Percentiles rank a stretch among this genome's conserved stretches.
These are phyloP conservation scores for Zaprionus africanus DNA, from an alignment of 1,140 invertebrate species.

Conservation along the genomic window DNA sequence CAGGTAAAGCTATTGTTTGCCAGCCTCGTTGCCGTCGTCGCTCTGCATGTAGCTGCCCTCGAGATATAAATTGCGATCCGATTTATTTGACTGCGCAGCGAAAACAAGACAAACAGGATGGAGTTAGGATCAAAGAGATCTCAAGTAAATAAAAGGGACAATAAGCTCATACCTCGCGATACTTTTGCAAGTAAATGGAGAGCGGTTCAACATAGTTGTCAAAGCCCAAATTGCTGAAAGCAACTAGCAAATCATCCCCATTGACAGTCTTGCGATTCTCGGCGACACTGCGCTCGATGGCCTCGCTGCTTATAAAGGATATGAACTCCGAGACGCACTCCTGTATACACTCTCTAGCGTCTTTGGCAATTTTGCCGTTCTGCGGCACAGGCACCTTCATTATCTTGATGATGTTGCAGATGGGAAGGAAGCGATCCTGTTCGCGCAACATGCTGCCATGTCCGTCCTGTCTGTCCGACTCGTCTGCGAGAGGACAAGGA, in stretches of 20 bases:
- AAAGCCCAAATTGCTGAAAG: constrained; percentile 98
- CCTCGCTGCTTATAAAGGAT: constrained; percentile 99
- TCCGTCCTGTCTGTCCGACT: constrained; percentile 74
- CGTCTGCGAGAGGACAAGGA: constrained; percentile 45
- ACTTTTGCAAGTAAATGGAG: constrained; percentile 98
- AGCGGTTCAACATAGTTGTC: constrained; percentile 99
- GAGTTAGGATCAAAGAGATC: not conserved
- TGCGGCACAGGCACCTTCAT: constrained; percentile 99
- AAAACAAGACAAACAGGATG: constrained; percentile 34
- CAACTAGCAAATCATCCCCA: constrained; percentile 98
- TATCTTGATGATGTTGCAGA: constrained; percentile 99
- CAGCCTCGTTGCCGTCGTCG: constrained; percentile 57
- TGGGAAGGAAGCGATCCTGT: constrained; percentile 98
- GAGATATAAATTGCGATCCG: constrained; percentile 79
- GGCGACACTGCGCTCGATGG: constrained; percentile 97
- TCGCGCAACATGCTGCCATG: constrained; percentile 87
- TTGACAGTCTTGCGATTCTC: constrained; percentile 99
- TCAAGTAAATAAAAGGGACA: not conserved
- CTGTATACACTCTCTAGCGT: constrained; percentile 99
- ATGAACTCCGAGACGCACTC: constrained; percentile 99
- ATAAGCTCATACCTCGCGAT: constrained; percentile 88
- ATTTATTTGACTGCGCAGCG: constrained; percentile 72
- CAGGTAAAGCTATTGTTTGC: constrained; percentile 51
- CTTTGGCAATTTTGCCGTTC: constrained; percentile 99
- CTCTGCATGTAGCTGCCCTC: constrained; percentile 59